These are phyloP conservation scores for Phasia obesa DNA, from an alignment of 2,888 invertebrate genomes.

Conservation along the genomic window DNA sequence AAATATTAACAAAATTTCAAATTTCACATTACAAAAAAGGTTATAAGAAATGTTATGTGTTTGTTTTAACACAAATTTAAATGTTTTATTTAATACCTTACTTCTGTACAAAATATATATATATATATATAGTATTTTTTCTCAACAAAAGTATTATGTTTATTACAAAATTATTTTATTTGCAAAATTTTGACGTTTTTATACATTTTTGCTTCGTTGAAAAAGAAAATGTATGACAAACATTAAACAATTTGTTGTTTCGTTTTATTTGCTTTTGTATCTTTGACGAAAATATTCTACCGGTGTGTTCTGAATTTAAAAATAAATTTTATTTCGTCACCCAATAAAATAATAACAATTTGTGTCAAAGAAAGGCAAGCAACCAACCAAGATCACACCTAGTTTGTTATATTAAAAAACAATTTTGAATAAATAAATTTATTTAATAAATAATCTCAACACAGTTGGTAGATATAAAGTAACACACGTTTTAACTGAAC, in stretches of 20 bases:
- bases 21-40: too few relatives aligned
- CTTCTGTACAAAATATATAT: constrained; percentile 14
- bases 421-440: constrained; percentile 8
- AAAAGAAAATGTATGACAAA: constrained; percentile 14
- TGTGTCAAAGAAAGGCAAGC: constrained; percentile 52
- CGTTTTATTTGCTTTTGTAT: not conserved
- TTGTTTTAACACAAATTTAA: constrained; percentile 7
- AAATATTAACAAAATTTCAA: too few relatives aligned
- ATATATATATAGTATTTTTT: constrained; percentile 1
- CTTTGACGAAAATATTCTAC: constrained; percentile 25
- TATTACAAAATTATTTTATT: constrained; percentile 29
- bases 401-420: not conserved
- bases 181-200: constrained; percentile 26
- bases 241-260: constrained; percentile 12
- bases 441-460: constrained; percentile 29
- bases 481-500: constrained; percentile 54
- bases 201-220: constrained; percentile 10
- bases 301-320: constrained; percentile 55
- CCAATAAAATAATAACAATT: constrained; percentile 42
- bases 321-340: constrained; percentile 62
- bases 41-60: too few relatives aligned
- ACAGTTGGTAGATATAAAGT: constrained; percentile 32
- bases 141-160: not conserved
- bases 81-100: constrained; percentile 33
- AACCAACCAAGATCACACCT: constrained; percentile 16